phyloP scores from a whole-genome alignment of 2,888 invertebrate genomes.

The Charanyca ferruginea region DNA sequence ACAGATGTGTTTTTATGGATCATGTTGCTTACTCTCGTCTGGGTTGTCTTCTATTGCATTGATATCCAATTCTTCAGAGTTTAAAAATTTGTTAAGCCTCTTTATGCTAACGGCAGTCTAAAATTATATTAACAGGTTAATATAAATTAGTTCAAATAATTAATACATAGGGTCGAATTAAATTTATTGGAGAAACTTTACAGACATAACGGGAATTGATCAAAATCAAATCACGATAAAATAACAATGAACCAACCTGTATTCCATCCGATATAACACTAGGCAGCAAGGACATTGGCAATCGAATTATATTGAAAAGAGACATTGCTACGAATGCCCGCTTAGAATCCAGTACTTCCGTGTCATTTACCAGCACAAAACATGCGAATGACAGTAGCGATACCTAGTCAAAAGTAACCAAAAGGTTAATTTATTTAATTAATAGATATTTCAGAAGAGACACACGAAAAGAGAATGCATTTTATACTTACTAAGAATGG shows the following conservation, averaged over 20 bases:
- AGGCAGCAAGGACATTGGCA: constrained; percentile 98
- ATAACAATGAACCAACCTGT: constrained; percentile 93
- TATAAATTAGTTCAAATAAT: not conserved
- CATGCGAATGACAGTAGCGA: constrained; percentile 97
- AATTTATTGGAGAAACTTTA: not conserved
- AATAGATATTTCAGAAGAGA: not conserved
- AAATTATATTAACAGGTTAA: not conserved
- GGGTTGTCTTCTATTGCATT: constrained; percentile 94
- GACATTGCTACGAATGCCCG: constrained; percentile 99
- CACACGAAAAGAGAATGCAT: not conserved
- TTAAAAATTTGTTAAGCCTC: constrained; percentile 98
- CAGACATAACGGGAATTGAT: too few species aligned
- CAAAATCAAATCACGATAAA: not conserved
- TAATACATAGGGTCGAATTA: not conserved
- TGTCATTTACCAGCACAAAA: constrained; percentile 96
- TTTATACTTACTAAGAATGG: constrained; percentile 94
- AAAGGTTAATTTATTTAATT: constrained; percentile 8
- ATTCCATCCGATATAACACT: constrained; percentile 98
- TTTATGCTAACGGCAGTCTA: constrained; percentile 97
- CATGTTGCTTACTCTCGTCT: constrained; percentile 92
- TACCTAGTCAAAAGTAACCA: constrained; percentile 88
- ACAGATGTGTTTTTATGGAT: too few species aligned
- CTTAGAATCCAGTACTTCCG: constrained; percentile 95
- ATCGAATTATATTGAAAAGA: constrained; percentile 98
- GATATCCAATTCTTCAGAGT: constrained; percentile 96